Base-by-base conservation (phyloP, 1,140 invertebrate genomes). In the Apis mellifera region DNA sequence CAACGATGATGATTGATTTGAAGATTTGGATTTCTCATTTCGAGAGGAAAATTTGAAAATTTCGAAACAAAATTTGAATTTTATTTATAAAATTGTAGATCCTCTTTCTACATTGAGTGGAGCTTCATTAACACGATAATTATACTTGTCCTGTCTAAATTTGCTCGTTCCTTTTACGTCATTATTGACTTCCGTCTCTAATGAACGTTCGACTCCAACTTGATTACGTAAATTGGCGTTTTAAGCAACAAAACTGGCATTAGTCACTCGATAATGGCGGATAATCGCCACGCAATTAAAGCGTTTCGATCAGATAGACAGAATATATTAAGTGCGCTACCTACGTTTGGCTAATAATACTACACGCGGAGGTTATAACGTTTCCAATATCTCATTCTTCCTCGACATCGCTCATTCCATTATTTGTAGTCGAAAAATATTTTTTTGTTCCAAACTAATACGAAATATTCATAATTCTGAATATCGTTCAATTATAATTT, bases 251-350 rank as follows among this genome's bases (percentile, higher is more conserved):
- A 75, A 81, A 75, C 62, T 54, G 12, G n/a, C 62, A 42, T 81
- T 81, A 75, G 72, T 81, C 78, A 66, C 23, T 65, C n/a, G 57
- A 66, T 75, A 75, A 81, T 81, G 54, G 42, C 54, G 12, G 60
- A 57, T 81, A 81, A 81, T 81, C 23, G 23, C 42, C 12, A 62
- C 9, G 62, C 54, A 81, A 81, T 81, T 81, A 81, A 81, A 81
- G 11, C 78, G 62, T 81, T 81, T 75, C 78, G 23, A 81, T 65
- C 52, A 55, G 64, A 75, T 55, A 55, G n/a, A 26, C 17, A 55
- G 78, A 66, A 75, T 74, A 54, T 50, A 74, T 80, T 80, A 74
- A 65, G 52, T 19, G 50, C 21, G 42, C 26, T 42, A 2, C 9
- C 19, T 50, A 32, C 26, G 54, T 72, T 62, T 52, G 50, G 48